Conservation (phyloP, 2,888 invertebrate genomes). For the Ptycholaimellus sp. region DNA sequence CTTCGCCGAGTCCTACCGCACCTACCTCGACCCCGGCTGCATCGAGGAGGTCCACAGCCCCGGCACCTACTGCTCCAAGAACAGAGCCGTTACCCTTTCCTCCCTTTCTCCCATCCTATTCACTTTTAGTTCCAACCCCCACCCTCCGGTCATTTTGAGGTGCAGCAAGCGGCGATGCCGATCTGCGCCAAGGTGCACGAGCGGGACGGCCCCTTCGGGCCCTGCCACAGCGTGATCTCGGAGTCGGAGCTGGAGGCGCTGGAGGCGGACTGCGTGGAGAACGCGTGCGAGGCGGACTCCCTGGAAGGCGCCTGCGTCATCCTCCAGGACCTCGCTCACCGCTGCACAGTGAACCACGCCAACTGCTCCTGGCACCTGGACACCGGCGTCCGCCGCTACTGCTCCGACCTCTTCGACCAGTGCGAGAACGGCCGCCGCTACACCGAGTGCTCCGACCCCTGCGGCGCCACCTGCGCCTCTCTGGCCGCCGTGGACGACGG, state of each 20-base stretch:
- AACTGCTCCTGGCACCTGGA: conserved; percentile 2
- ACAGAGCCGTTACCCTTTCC: no score
- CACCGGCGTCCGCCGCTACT: neutral
- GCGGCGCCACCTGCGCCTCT: conserved; percentile 45
- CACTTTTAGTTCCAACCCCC: no score
- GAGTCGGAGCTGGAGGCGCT: neutral
- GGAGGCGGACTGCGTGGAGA: conserved; percentile 3
- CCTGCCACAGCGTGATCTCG: conserved; percentile 1
- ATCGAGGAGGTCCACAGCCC: neutral
- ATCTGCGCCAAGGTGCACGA: neutral
- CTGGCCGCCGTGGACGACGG: conserved; percentile 20
- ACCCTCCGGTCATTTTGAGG: neutral
- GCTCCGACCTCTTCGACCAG: conserved; percentile 10
- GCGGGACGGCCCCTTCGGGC: conserved; percentile 4
- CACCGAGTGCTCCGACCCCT: conserved; percentile 48
- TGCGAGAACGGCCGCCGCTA: conserved; percentile 53
- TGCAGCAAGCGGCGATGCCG: neutral
- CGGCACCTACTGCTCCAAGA: conserved; percentile 2
- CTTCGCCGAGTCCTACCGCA: conserved; percentile 11
- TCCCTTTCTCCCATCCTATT: no score
- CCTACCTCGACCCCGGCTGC: conserved; percentile 3
- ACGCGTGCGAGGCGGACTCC: conserved; percentile 1
- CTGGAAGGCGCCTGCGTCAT: conserved; percentile 4
- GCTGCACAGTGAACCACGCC: conserved; percentile 1
- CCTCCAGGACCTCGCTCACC: conserved; percentile 5